These are phyloP conservation scores for Dryobotodes eremita DNA, from an alignment of 2,888 invertebrate species.

Conservation along the genomic window DNA sequence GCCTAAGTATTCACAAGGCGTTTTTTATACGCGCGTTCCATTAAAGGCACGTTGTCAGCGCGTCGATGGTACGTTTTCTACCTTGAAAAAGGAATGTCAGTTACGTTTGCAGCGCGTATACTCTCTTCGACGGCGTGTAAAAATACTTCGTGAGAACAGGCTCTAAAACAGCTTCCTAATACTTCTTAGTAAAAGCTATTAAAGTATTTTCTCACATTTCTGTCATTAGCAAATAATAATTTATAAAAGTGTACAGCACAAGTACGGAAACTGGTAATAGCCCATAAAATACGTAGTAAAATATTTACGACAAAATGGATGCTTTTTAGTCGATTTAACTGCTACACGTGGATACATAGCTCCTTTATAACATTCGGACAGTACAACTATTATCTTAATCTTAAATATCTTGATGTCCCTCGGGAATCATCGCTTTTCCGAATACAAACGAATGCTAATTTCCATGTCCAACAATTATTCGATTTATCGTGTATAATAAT, in stretches of 20 bases:
- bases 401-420: no score
- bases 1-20: neutral
- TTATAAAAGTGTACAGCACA: constrained; percentile 12
- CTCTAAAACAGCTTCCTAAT: neutral
- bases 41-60: neutral
- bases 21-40: neutral
- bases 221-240: neutral
- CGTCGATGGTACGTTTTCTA: neutral
- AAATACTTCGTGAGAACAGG: neutral
- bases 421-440: no score
- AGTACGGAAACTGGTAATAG: constrained; percentile 12
- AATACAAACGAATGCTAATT: no score
- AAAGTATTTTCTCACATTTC: neutral
- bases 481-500: no score
- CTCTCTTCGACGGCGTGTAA: neutral
- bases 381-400: no score
- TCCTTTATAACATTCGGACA: neutral
- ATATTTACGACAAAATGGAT: constrained; percentile 23
- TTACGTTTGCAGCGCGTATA: neutral
- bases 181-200: neutral
- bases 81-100: no score
- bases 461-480: no score
- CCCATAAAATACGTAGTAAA: constrained; percentile 19
- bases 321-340: constrained; percentile 12
- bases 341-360: constrained; percentile 20